Evolutionary conservation across 2,113 vertebrate genomes (phyloP).

Genomic region (Myotis yumanensis): DNA sequence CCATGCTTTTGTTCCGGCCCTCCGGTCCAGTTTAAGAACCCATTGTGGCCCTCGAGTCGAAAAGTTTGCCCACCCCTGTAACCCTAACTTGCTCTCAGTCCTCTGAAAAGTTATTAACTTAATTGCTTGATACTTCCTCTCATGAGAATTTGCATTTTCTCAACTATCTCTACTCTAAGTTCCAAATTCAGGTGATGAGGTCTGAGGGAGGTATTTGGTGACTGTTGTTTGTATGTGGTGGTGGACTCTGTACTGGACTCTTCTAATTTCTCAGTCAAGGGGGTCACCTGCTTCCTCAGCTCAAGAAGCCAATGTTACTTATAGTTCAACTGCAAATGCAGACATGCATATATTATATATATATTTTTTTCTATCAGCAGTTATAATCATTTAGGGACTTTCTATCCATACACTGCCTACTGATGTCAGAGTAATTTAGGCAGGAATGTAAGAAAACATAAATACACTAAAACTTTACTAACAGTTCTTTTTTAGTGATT

Average conservation of each 20-base stretch:
- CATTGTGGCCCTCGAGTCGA: too few species aligned
- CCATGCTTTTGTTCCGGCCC: too few species aligned
- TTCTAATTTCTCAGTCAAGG: neutral
- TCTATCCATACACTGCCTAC: neutral
- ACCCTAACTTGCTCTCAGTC: conserved; percentile 13
- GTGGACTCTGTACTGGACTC: neutral
- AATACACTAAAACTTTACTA: conserved; percentile 15
- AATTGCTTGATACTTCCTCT: conserved; percentile 38
- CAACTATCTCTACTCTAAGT: conserved; percentile 29
- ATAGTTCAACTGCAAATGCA: neutral
- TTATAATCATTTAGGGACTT: conserved; percentile 31
- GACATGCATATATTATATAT: neutral
- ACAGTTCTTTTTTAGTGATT: neutral
- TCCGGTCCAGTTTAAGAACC: too few species aligned
- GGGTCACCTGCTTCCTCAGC: neutral
- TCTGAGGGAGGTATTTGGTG: neutral
- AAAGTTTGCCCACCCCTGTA: too few species aligned
- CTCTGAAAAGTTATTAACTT: conserved; percentile 42
- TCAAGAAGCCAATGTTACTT: neutral
- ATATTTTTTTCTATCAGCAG: conserved; percentile 15
- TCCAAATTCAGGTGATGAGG: conserved; percentile 24
- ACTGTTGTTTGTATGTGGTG: neutral
- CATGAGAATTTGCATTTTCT: conserved; percentile 51
- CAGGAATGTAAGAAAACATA: conserved; percentile 50
- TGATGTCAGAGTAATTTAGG: conserved; percentile 31